Evolutionary conservation across 2,888 invertebrate species (phyloP).

Genomic region (Tetragnatha montana): DNA sequence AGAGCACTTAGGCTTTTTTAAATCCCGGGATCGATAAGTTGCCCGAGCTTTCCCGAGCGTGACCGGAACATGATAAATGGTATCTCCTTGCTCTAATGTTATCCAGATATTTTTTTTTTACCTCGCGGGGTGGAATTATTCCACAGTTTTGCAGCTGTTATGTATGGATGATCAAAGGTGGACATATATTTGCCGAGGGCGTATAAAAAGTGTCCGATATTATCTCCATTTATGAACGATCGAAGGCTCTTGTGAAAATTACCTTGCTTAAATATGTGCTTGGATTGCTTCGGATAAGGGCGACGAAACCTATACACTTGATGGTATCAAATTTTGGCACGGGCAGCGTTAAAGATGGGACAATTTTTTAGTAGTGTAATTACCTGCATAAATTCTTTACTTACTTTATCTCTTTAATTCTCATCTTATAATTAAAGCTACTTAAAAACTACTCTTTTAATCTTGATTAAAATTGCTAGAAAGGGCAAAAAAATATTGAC

Average conservation of each 20-base stretch:
- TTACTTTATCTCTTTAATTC: too few species aligned
- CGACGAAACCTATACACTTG: too few species aligned
- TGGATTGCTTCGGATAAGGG: too few species aligned
- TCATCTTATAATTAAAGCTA: too few species aligned
- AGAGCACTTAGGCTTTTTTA: slow-evolving; percentile 19
- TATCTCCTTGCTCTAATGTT: slow-evolving; percentile 9
- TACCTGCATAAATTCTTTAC: too few species aligned
- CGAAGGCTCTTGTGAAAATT: neutral
- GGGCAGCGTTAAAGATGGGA: too few species aligned
- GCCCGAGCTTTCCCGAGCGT: neutral
- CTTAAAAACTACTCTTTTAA: too few species aligned
- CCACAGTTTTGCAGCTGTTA: neutral
- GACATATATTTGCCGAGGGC: neutral
- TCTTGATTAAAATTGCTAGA: too few species aligned
- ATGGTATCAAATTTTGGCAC: too few species aligned
- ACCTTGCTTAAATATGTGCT: neutral
- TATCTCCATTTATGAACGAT: neutral
- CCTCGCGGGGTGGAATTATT: neutral
- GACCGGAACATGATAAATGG: slow-evolving; percentile 35
- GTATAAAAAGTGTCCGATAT: neutral
- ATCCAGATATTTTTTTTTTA: neutral
- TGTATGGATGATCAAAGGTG: slow-evolving; percentile 18
- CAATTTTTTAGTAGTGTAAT: too few species aligned
- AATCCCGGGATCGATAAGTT: slow-evolving; percentile 1
- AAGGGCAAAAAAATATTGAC: too few species aligned